phyloP scores from a whole-genome alignment of 2,113 vertebrate genomes.

The human (Homo sapiens) region DNA sequence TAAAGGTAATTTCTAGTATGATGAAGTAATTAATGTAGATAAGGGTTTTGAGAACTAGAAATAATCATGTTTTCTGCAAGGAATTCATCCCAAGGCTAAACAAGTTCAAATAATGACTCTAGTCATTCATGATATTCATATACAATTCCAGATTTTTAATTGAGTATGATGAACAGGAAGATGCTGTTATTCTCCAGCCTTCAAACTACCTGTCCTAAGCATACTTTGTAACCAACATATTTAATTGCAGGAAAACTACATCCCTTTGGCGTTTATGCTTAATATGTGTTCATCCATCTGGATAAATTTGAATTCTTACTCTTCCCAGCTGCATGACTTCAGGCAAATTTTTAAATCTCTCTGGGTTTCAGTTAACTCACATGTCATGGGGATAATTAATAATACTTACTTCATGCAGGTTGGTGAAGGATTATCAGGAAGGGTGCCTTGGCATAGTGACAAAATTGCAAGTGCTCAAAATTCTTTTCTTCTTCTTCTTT shows the following conservation, averaged over 20 bases:
- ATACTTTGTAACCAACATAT: background rate
- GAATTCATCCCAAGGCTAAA: background rate
- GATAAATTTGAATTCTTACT: conserved; percentile 7
- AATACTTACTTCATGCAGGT: background rate
- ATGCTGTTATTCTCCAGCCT: background rate
- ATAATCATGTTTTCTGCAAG: conserved; percentile 9
- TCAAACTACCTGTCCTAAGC: background rate
- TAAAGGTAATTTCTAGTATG: conserved; percentile 19
- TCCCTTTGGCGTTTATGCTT: background rate
- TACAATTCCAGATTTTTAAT: background rate
- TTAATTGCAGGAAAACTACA: background rate
- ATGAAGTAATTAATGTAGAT: conserved; percentile 4
- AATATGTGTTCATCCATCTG: background rate
- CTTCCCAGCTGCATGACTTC: background rate
- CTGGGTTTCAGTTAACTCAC: background rate
- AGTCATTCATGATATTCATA: background rate
- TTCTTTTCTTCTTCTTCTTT: background rate
- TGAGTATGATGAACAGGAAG: background rate
- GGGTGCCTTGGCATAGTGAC: background rate
- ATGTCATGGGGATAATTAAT: conserved; percentile 11
- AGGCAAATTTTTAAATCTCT: conserved; percentile 18
- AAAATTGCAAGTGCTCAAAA: background rate
- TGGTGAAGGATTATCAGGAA: background rate
- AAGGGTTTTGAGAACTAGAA: background rate
- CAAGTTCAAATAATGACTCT: background rate